Evolutionary conservation across 1,140 invertebrate genomes (phyloP).

Genomic region (Orchesella cincta): DNA sequence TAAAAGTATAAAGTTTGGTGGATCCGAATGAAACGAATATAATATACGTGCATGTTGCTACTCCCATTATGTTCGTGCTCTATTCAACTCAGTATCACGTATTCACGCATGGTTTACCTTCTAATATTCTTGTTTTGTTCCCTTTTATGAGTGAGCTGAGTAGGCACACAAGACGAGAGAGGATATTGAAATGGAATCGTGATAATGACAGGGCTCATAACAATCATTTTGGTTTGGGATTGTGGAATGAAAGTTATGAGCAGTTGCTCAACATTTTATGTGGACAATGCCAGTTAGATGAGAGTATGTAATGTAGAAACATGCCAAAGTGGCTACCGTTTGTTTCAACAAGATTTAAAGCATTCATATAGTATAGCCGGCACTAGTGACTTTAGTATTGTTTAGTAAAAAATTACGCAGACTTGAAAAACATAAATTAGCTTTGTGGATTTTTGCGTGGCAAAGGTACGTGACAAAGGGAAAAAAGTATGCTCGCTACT

Average conservation of each 20-base stretch:
- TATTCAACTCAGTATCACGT: background rate
- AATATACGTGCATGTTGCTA: background rate
- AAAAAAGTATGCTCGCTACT: background rate
- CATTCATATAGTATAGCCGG: no score
- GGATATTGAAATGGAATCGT: constrained; percentile 28
- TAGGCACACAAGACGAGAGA: background rate
- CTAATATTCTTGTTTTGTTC: background rate
- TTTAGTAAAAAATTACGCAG: background rate
- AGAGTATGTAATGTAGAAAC: no score
- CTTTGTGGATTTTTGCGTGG: background rate
- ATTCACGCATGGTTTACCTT: constrained; percentile 6
- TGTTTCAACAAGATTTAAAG: constrained; percentile 1
- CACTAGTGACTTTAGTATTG: background rate
- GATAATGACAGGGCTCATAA: constrained; percentile 31
- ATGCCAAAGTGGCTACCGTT: constrained; percentile 9
- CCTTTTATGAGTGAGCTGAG: background rate
- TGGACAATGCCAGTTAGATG: background rate
- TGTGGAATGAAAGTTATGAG: background rate
- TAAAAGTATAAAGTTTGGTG: no score
- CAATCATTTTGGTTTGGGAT: constrained; percentile 26
- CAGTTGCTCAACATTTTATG: background rate
- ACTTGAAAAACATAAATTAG: background rate
- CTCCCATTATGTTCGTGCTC: background rate
- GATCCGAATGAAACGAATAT: no score
- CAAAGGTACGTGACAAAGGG: constrained; percentile 3